phyloP scores from a whole-genome alignment of 2,888 invertebrate genomes.

The Allygus modestus region DNA sequence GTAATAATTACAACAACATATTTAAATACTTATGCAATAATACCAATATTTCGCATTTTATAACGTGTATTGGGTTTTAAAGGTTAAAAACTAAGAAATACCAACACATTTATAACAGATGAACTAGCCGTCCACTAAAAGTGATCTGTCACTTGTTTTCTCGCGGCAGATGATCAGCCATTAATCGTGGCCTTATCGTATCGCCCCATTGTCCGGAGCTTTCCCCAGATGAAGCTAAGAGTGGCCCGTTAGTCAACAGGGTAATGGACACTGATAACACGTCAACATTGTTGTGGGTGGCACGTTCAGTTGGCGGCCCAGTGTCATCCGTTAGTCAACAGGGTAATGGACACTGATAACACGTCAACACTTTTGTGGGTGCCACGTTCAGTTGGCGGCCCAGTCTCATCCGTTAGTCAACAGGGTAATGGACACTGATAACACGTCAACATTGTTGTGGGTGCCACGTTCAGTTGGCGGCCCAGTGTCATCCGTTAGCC shows the following conservation, averaged over 20 bases:
- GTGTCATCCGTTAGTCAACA: background rate
- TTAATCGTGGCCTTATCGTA: conserved; percentile 10
- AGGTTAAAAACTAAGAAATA: too few relatives aligned
- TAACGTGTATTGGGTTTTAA: too few relatives aligned
- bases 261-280: conserved; percentile 32
- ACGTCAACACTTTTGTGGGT: background rate
- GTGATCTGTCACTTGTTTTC: conserved; percentile 27
- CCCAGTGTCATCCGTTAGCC: background rate
- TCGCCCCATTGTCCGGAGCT: conserved; percentile 16
- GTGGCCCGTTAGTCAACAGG: conserved; percentile 28
- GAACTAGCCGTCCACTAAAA: background rate
- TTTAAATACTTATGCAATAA: too few relatives aligned
- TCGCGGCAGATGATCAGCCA: conserved; percentile 22
- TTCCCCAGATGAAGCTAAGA: conserved; percentile 15
- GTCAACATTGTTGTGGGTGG: background rate
- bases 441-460: background rate
- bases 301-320: background rate
- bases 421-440: background rate
- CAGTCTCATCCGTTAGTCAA: background rate
- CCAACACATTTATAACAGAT: too few relatives aligned
- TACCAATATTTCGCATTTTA: too few relatives aligned
- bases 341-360: background rate
- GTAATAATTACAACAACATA: too few relatives aligned
- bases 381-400: conserved; percentile 9
- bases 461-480: background rate